Conservation (phyloP, 2,797 vertebrate species). For the Agapornis canus region DNA sequence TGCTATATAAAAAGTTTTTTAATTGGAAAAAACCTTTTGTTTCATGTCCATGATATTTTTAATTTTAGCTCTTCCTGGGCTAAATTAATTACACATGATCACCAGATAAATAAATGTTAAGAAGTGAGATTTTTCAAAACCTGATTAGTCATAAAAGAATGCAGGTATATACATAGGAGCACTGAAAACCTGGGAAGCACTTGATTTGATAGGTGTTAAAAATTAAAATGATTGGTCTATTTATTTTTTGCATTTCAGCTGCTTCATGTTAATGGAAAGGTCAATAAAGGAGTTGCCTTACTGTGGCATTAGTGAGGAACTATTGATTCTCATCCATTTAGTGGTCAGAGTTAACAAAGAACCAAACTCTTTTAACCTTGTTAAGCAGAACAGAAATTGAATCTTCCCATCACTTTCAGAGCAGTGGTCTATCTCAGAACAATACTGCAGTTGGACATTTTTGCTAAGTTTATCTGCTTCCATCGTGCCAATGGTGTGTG, state of each 20-base stretch:
- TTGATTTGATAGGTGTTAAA: background rate
- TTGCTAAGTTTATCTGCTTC: background rate
- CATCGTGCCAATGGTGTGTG: background rate
- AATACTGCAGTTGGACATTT: background rate
- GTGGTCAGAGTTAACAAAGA: constrained; percentile 47
- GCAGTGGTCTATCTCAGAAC: background rate
- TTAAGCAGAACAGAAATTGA: constrained; percentile 48
- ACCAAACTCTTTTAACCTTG: constrained; percentile 3
- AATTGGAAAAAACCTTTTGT: background rate
- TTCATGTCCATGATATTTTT: background rate
- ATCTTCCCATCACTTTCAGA: constrained; percentile 21
- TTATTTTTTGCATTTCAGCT: constrained; percentile 42
- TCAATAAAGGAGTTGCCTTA: background rate
- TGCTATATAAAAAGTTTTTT: background rate
- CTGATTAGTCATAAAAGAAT: background rate
- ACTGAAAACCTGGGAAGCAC: background rate
- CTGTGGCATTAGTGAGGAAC: constrained; percentile 27
- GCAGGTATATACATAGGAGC: background rate
- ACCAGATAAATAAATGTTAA: background rate
- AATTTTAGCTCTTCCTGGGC: background rate
- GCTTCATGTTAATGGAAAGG: constrained; percentile 5
- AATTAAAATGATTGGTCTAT: background rate
- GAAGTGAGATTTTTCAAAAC: accelerated
- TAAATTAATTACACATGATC: background rate
- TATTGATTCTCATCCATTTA: constrained; percentile 63